Evolutionary conservation across 2,888 invertebrate genomes (phyloP), one percentile per base, ranked within the genome.

Genomic region (Caenorhabditis panamensis): DNA sequence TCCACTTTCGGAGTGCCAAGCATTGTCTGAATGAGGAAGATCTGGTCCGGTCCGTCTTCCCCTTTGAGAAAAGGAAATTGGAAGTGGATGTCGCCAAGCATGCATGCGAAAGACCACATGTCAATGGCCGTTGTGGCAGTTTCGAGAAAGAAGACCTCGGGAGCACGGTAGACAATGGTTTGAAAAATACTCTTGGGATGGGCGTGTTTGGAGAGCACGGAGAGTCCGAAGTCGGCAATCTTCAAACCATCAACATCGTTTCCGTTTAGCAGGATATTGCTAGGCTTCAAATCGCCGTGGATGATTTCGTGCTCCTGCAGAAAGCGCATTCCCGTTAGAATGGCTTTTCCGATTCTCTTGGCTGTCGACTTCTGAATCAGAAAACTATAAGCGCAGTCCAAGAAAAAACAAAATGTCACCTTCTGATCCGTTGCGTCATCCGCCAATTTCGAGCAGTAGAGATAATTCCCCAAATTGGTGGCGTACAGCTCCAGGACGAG

Each of bases 221-320:
- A 31, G 24, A 49, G n/a, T 5, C 68, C 49, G 24, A 68, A 68
- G 16, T 58, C 68, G 1, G 49, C 31, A 1, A 68, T 0, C 11
- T 58, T 68, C 49, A 68, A 1, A 68, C 0, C 11, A 49, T 68
- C 49, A 68, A 16, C 22, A 9, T 11, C 1, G 11, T 16, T 11
- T 6, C 0, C 9, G 16, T 63, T 44, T 0, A 71, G 2, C 6
- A 62, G 47, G 24, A 71, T 56, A 20, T 71, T 71, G 0, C 24
- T 18, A 1, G 71, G 62, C 13, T 71, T 54, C 31, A 71, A 47
- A 22, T 62, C 62, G 1, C 62, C 62, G 8, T 71, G 71, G 0
- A 71, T 36, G n/a, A 71, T 71, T 0, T 44, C 11, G n/a, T 54
- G 26, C 0, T n/a, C 0, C 0, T 20, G 22, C 1, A 71, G 24